Evolutionary conservation across 2,888 invertebrate genomes (phyloP).

Genomic region (Lycocerus yunnanus): DNA sequence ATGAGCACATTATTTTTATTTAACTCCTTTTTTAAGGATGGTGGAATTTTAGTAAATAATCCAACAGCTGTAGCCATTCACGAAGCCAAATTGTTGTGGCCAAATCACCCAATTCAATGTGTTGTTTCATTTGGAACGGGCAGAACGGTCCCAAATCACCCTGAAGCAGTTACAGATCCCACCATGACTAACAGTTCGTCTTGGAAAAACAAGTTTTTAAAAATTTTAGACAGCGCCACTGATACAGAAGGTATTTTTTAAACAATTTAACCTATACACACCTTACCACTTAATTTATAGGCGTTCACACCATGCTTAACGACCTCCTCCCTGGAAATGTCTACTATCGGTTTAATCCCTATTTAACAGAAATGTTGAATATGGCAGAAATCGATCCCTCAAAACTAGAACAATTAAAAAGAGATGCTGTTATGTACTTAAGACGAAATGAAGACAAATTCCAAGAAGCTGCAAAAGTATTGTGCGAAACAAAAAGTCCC

Average conservation of each 20-base stretch:
- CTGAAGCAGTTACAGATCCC: conserved; percentile 42
- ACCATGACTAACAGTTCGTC: conserved; percentile 56
- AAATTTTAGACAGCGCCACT: conserved; percentile 83
- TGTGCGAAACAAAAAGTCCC: conserved; percentile 52
- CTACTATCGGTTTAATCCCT: conserved; percentile 89
- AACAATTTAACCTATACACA: neutral
- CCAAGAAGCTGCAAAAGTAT: conserved; percentile 61
- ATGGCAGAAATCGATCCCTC: conserved; percentile 81
- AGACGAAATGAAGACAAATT: conserved; percentile 81
- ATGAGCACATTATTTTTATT: no score
- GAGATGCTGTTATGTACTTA: conserved; percentile 79
- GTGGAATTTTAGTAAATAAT: conserved; percentile 86
- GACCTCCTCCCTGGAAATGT: conserved; percentile 73
- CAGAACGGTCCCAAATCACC: conserved; percentile 56
- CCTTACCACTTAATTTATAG: conserved; percentile 56
- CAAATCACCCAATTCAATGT: conserved; percentile 72
- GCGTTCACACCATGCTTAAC: conserved; percentile 75
- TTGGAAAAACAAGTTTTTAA: conserved; percentile 79
- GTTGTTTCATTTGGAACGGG: conserved; percentile 86
- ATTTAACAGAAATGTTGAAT: conserved; percentile 75
- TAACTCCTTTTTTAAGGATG: conserved; percentile 62
- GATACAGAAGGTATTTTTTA: conserved; percentile 75
- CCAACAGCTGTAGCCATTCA: conserved; percentile 87
- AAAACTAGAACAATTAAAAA: conserved; percentile 70
- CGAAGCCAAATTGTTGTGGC: conserved; percentile 85